Evolutionary conservation across 35 echinoderm and acorn worm genomes (phyloP).

Genomic region (Holothuria glaberrima): DNA sequence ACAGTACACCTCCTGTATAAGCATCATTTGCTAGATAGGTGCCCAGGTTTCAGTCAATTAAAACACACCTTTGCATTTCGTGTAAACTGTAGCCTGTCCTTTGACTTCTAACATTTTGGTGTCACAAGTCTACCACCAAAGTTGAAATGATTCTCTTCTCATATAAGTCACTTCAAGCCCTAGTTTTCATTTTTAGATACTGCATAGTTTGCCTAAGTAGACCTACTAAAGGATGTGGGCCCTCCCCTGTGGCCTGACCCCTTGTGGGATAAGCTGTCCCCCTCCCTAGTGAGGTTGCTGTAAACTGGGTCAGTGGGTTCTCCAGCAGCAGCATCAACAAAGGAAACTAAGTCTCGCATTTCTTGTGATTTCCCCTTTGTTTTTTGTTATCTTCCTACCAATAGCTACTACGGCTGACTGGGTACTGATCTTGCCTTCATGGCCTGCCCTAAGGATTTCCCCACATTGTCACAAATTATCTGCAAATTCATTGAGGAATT

Average conservation of each 20-base stretch:
- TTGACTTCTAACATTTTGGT: neutral
- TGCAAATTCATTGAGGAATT: too few species aligned
- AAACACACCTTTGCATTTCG: neutral
- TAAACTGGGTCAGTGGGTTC: too few species aligned
- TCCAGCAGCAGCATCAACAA: too few species aligned
- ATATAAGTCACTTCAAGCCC: neutral
- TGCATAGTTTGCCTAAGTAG: neutral
- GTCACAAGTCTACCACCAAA: neutral
- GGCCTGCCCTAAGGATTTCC: too few species aligned
- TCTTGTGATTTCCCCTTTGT: too few species aligned
- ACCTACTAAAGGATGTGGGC: neutral
- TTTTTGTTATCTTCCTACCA: too few species aligned
- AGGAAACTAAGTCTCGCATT: too few species aligned
- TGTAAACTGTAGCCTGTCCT: neutral
- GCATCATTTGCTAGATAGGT: neutral
- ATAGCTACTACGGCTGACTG: too few species aligned
- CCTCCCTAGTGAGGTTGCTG: too few species aligned
- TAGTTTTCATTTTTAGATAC: neutral
- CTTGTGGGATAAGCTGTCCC: neutral
- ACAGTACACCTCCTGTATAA: conserved; percentile 14
- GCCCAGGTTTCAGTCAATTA: neutral
- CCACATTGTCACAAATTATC: too few species aligned
- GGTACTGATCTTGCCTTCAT: too few species aligned
- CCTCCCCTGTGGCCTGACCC: neutral
- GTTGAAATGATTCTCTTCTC: neutral